These are phyloP conservation scores for Polymixis flavicincta DNA, from an alignment of 2,888 invertebrate genomes.

Conservation along the genomic window DNA sequence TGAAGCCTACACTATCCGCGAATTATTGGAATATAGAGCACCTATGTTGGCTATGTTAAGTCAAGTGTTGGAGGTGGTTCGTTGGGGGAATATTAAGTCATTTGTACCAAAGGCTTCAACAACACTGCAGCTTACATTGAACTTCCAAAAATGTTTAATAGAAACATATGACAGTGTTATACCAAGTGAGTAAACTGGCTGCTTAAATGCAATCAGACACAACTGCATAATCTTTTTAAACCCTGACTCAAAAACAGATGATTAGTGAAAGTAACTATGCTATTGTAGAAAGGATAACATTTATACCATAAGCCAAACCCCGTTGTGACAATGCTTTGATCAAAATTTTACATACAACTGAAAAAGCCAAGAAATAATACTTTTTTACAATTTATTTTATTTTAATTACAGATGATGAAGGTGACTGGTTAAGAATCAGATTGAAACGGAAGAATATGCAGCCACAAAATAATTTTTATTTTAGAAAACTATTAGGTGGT, in stretches of 20 bases:
- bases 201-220: too few relatives aligned
- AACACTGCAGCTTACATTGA: conserved; percentile 76
- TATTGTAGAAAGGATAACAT: too few relatives aligned
- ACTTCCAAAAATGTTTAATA: conserved; percentile 77
- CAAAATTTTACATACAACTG: too few relatives aligned
- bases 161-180: conserved; percentile 74
- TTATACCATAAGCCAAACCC: too few relatives aligned
- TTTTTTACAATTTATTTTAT: not conserved
- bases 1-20: conserved; percentile 73
- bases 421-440: conserved; percentile 82
- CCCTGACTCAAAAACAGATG: too few relatives aligned
- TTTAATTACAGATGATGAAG: conserved; percentile 78
- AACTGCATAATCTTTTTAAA: not conserved
- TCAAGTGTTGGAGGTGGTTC: conserved; percentile 80
- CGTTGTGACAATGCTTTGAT: too few relatives aligned
- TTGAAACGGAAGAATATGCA: conserved; percentile 73
- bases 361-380: too few relatives aligned
- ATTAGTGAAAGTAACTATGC: too few relatives aligned
- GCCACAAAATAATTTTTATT: conserved; percentile 85
- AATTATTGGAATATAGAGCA: conserved; percentile 80
- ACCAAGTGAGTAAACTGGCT: conserved; percentile 76
- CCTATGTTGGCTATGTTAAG: conserved; percentile 85
- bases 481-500: conserved; percentile 80
- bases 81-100: conserved; percentile 79
- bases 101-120: conserved; percentile 73